A percentile compares a stretch with the other conserved stretches of the same genome.
Evolutionary conservation across 2,113 vertebrate genomes (phyloP).

Genomic region (Aegotheles bennettii): DNA sequence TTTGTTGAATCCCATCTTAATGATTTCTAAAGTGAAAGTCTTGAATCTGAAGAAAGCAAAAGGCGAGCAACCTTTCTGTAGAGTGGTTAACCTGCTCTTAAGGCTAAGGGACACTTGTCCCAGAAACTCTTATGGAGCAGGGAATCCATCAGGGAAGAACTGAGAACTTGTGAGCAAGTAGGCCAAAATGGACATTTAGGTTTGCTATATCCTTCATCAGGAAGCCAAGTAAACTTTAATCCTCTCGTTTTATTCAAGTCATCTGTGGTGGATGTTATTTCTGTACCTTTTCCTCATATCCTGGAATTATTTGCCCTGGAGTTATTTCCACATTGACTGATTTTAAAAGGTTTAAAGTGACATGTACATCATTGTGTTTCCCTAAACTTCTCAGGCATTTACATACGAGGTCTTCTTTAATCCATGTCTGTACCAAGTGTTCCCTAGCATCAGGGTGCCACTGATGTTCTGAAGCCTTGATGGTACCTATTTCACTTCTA

Average conservation of each 20-base stretch:
- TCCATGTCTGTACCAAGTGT: constrained; percentile 39
- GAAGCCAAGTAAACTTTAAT: constrained; percentile 70
- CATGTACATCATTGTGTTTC: constrained; percentile 33
- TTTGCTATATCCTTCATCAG: constrained; percentile 71
- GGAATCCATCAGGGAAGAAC: constrained; percentile 63
- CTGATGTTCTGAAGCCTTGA: constrained; percentile 29
- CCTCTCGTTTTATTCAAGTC: constrained; percentile 68
- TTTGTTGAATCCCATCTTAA: constrained; percentile 73
- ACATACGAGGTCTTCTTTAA: constrained; percentile 36
- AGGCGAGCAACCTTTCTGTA: constrained; percentile 65
- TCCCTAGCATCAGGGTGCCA: constrained; percentile 57
- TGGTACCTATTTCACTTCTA: constrained; percentile 49
- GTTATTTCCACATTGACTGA: constrained; percentile 61
- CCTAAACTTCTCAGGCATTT: constrained; percentile 41
- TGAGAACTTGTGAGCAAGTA: constrained; percentile 63
- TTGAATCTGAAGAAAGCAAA: constrained; percentile 74
- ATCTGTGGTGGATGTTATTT: constrained; percentile 68
- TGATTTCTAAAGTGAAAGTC: constrained; percentile 71
- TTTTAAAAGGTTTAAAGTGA: constrained; percentile 41
- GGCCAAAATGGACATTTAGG: constrained; percentile 52
- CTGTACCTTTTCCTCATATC: constrained; percentile 69
- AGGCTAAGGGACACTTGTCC: constrained; percentile 67
- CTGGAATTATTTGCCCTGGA: constrained; percentile 58
- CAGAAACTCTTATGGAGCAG: constrained; percentile 64
- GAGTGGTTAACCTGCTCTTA: constrained; percentile 69